Evolutionary conservation across 2,888 invertebrate genomes (phyloP).

Genomic region (Mermis nigrescens): DNA sequence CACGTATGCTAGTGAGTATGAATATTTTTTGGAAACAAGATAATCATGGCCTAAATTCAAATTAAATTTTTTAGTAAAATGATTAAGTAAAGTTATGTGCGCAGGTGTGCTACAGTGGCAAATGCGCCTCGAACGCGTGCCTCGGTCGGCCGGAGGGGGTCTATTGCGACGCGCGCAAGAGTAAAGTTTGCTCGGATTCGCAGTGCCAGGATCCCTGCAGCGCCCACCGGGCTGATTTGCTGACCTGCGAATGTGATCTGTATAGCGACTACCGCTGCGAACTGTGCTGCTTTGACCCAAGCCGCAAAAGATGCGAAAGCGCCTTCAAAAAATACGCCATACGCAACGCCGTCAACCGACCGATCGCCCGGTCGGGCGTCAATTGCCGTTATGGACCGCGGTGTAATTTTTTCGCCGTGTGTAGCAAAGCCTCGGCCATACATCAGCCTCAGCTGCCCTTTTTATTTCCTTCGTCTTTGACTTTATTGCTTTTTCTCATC

Average conservation of each 20-base stretch:
- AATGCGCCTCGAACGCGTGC: slow-evolving; percentile 5
- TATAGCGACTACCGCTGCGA: slow-evolving; percentile 26
- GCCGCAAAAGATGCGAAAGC: slow-evolving; percentile 24
- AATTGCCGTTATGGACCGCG: slow-evolving; percentile 28
- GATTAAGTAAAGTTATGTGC: too few relatives aligned
- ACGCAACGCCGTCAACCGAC: slow-evolving; percentile 18
- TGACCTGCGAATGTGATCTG: slow-evolving; percentile 26
- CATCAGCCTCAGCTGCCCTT: too few relatives aligned
- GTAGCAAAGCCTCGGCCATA: too few relatives aligned
- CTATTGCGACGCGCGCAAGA: slow-evolving; percentile 27
- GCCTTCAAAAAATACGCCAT: slow-evolving; percentile 28
- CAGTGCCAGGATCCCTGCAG: slow-evolving; percentile 31
- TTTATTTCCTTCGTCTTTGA: too few relatives aligned
- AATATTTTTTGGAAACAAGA: too few relatives aligned
- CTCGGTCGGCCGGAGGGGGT: slow-evolving; percentile 14
- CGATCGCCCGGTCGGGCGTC: slow-evolving; percentile 27
- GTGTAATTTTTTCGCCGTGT: slow-evolving; percentile 30
- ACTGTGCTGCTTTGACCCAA: slow-evolving; percentile 29
- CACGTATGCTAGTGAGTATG: too few relatives aligned
- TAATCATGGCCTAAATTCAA: too few relatives aligned
- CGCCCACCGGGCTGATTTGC: slow-evolving; percentile 1
- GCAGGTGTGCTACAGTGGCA: slow-evolving; percentile 14
- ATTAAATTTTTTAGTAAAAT: too few relatives aligned
- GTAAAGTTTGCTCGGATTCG: slow-evolving; percentile 30
- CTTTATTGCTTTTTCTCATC: too few relatives aligned